Evolutionary conservation across 2,113 vertebrate species (phyloP).

Genomic region (Nestor notabilis): DNA sequence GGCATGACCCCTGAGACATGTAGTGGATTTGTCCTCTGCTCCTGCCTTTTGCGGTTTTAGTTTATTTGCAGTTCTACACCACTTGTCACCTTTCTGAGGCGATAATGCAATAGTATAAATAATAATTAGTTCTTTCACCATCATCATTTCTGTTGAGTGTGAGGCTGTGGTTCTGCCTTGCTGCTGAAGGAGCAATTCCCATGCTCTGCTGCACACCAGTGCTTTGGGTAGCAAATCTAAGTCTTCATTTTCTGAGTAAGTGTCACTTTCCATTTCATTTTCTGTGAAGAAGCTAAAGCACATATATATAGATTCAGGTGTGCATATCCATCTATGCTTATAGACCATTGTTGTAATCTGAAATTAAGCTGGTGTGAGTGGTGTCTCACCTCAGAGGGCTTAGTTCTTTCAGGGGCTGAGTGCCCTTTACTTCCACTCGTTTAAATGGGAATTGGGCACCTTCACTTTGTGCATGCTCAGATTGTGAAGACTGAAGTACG

Average conservation of each 20-base stretch:
- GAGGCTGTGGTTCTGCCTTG: neutral
- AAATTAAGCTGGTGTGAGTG: neutral
- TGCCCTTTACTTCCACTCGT: neutral
- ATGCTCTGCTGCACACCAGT: neutral
- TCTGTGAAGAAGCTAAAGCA: neutral
- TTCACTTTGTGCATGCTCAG: neutral
- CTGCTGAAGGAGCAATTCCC: neutral
- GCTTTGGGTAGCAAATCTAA: neutral
- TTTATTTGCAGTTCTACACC: neutral
- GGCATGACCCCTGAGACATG: too few species aligned
- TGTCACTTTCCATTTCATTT: neutral
- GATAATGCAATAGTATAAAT: rapidly evolving
- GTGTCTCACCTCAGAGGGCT: neutral
- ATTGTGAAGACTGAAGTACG: neutral
- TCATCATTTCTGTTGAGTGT: neutral
- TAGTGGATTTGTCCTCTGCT: neutral
- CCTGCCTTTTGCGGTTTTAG: neutral
- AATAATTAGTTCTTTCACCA: neutral
- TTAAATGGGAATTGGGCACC: neutral
- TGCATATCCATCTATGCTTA: neutral
- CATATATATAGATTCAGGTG: neutral
- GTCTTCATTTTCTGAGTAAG: neutral
- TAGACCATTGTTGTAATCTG: neutral
- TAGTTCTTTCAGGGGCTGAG: neutral
- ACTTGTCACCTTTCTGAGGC: neutral